Conservation (phyloP, 2,113 vertebrate species). For the Varanus komodoensis region DNA sequence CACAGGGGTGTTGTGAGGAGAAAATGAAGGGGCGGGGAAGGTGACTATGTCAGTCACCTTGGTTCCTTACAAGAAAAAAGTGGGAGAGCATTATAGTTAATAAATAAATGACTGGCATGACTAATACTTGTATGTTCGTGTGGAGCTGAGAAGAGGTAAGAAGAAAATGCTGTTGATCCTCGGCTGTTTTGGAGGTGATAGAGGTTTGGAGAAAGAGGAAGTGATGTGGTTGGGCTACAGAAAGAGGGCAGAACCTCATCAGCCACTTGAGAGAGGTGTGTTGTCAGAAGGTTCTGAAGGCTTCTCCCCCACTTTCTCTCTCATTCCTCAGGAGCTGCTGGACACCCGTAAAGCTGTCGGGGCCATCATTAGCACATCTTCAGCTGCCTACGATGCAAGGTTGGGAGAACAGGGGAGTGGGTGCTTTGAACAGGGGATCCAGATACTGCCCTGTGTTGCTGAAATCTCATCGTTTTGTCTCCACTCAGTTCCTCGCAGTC, state of each 20-base stretch:
- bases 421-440: neutral
- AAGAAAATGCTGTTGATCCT: neutral
- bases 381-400: slow-evolving; percentile 82
- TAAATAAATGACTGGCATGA: no score
- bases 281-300: neutral
- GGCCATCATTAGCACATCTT: slow-evolving; percentile 75
- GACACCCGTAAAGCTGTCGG: slow-evolving; percentile 72
- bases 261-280: no score
- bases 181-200: neutral
- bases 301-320: neutral
- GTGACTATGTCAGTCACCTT: no score
- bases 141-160: no score
- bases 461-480: neutral
- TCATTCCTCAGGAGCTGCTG: slow-evolving; percentile 67
- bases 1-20: no score
- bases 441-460: neutral
- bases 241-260: neutral
- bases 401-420: slow-evolving; percentile 45
- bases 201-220: neutral
- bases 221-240: neutral
- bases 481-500: neutral
- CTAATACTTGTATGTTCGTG: neutral
- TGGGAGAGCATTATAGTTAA: no score
- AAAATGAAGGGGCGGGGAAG: no score
- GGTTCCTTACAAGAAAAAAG: no score